phyloP scores from a whole-genome alignment of 2,113 vertebrate species.

The Chloropsis cyanopogon region DNA sequence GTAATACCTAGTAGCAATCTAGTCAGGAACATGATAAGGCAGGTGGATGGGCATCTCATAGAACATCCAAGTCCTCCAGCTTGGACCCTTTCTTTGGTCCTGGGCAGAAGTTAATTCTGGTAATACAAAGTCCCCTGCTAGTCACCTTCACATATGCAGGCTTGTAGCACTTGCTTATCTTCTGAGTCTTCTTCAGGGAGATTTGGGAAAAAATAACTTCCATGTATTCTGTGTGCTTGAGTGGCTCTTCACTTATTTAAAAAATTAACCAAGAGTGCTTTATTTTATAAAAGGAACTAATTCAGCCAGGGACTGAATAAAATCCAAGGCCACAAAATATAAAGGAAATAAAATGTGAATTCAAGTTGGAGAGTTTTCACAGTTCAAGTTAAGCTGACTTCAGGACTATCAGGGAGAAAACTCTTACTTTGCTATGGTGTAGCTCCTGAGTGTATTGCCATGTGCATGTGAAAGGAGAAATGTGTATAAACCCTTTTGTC shows the following conservation, averaged over 20 bases:
- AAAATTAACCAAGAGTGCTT: neutral
- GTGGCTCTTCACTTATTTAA: neutral
- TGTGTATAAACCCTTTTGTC: neutral
- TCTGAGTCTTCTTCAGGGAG: neutral
- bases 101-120: neutral
- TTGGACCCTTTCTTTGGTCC: neutral
- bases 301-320: neutral
- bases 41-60: neutral
- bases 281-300: neutral
- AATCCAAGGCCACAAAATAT: neutral
- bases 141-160: accelerated
- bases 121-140: neutral
- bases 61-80: neutral
- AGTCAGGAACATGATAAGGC: neutral
- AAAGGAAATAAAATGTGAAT: neutral
- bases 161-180: neutral
- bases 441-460: neutral
- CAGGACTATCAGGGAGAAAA: neutral
- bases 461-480: accelerated
- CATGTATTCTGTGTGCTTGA: neutral
- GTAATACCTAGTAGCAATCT: neutral
- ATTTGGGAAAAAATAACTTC: neutral
- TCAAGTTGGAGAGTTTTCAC: neutral
- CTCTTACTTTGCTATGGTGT: accelerated
- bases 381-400: neutral